Evolutionary conservation across 2,888 invertebrate genomes (phyloP).

Genomic region (Eucriotettix oculatus): DNA sequence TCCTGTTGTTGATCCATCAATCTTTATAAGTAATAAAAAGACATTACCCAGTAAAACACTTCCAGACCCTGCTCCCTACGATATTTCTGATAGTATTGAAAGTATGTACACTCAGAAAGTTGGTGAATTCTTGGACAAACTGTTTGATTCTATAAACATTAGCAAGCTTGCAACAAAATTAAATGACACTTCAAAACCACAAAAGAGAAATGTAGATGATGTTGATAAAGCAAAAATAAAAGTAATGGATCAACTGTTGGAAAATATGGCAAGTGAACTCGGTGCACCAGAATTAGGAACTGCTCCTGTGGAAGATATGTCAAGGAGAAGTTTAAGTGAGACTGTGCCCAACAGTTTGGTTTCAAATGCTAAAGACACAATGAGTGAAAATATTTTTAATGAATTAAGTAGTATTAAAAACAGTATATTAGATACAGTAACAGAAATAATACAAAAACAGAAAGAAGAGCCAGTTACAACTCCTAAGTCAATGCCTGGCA

Average conservation of each 20-base stretch:
- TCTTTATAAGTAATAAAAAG: not conserved
- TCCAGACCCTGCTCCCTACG: conserved; percentile 4
- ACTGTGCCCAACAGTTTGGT: not conserved
- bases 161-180: not conserved
- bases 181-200: not conserved
- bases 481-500: conserved; percentile 5
- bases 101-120: conserved; percentile 21
- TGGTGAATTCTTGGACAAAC: conserved; percentile 19
- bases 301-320: not conserved
- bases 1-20: not conserved
- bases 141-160: conserved; percentile 18
- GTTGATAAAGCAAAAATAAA: not conserved
- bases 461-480: conserved; percentile 14
- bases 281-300: not conserved
- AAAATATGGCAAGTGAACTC: not conserved
- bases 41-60: not conserved
- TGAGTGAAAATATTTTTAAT: conserved; percentile 4
- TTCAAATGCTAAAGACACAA: conserved; percentile 5
- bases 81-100: conserved; percentile 13
- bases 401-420: conserved; percentile 7
- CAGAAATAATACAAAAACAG: conserved; percentile 20
- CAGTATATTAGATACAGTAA: conserved; percentile 16
- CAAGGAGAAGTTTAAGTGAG: not conserved
- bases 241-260: not conserved
- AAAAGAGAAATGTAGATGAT: not conserved